phyloP scores from a whole-genome alignment of 2,888 invertebrate species.

The Muscina levida region DNA sequence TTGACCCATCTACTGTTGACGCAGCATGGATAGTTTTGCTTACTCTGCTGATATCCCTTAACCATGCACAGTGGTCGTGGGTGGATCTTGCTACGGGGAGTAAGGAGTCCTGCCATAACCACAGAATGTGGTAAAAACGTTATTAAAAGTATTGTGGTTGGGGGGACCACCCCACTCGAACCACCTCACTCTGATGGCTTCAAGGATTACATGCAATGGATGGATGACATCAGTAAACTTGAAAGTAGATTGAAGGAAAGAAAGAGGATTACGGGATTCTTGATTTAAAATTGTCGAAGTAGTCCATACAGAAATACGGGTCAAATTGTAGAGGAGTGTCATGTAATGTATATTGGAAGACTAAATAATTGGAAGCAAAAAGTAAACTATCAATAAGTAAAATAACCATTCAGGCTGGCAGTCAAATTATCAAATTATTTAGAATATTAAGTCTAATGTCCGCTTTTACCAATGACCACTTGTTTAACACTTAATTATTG shows the following conservation, averaged over 20 bases:
- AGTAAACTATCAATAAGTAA: no score
- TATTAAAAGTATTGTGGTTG: neutral
- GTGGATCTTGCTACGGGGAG: neutral
- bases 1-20: neutral
- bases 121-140: neutral
- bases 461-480: no score
- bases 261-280: neutral
- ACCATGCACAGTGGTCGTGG: conserved; percentile 13
- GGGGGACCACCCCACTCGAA: no score
- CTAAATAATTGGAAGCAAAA: no score
- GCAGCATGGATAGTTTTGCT: neutral
- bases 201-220: neutral
- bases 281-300: neutral
- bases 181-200: neutral
- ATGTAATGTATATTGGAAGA: no score
- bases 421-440: no score
- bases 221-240: neutral
- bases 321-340: no score
- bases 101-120: neutral
- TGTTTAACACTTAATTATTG: no score
- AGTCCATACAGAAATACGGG: neutral
- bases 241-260: neutral
- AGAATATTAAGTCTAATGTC: no score
- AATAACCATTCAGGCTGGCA: no score
- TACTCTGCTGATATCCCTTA: neutral